Evolutionary conservation across 2,888 invertebrate genomes (phyloP), one percentile per base, ranked within the genome.

Genomic region (Amphipoea lucens): DNA sequence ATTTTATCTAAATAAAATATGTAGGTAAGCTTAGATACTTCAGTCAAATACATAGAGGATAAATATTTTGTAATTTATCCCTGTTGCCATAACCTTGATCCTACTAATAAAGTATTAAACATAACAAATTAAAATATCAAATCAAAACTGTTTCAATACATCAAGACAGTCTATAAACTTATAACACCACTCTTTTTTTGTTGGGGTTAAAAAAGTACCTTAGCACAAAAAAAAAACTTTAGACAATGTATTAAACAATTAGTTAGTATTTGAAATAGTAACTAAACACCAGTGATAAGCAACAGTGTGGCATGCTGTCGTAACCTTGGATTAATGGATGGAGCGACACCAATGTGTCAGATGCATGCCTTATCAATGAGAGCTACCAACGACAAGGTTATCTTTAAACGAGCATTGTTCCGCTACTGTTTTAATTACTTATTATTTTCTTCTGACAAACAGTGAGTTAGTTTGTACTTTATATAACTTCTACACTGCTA

Each of bases 311-410:
- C 73, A 75, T 76, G 62, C 48, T 77, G 68, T 76, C 20, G 51
- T 78, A 87, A 88, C 91, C 92, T 91, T 91, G 90, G 81, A 88
- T 88, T 90, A 89, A 89, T 87, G 86, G 80, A 79, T 83, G 74
- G 72, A 79, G 75, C 40, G 72, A 76, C 87, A 87, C 85, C 79
- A 81, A 88, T 87, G 82, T 81, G 85, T 88, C 86, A 87, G 78
- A 74, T 76, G 83, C 86, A 86, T 88, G 88, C 72, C 75, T 90
- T 92, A 92, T 92, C 92, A 89, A 74, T 60, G 40, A 36, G 71
- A 81, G 78, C 79, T 76, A 69, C 70, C 79, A 78, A 66, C 74
- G 87, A 83, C 88, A 86, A 87, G 89, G 88, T 86, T 90, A 90
- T 88, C 86, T 83, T 65, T 73, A 12, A 2, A 79, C 29, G n/a